Percentiles rank a stretch among this genome's conserved stretches.
Conservation (phyloP, 2,113 vertebrate species). For the Semicossyphus pulcher region DNA sequence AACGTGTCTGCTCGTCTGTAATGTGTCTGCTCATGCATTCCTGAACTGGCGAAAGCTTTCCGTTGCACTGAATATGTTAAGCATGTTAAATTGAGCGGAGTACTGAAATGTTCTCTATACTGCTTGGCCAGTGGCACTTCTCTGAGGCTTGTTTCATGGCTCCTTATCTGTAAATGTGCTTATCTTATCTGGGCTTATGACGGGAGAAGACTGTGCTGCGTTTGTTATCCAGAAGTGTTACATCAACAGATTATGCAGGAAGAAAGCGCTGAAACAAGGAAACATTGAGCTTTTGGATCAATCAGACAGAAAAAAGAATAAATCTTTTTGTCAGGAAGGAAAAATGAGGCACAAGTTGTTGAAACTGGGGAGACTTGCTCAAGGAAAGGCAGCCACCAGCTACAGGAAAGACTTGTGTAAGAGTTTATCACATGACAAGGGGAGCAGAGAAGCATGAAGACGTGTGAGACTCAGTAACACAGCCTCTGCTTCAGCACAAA, state of each 20-base stretch:
- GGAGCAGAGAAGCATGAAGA: not conserved
- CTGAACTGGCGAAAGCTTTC: constrained; percentile 42
- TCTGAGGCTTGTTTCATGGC: constrained; percentile 25
- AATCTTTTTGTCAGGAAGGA: constrained; percentile 16
- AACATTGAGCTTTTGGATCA: not conserved
- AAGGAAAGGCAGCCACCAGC: not conserved
- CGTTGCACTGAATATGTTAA: constrained; percentile 47
- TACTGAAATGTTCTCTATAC: constrained; percentile 30
- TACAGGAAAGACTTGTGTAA: not conserved
- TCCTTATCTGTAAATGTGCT: constrained; percentile 48
- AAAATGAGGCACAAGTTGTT: constrained; percentile 40
- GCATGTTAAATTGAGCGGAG: constrained; percentile 58
- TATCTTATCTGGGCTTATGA: constrained; percentile 44
- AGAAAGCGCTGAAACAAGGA: constrained; percentile 5
- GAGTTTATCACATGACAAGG: not conserved
- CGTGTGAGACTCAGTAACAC: not conserved
- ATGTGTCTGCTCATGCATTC: constrained; percentile 55
- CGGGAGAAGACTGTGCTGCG: constrained; percentile 15
- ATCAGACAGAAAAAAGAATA: not conserved
- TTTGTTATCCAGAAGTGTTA: constrained; percentile 37
- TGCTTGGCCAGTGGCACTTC: constrained; percentile 45
- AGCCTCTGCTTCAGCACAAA: constrained; percentile 42
- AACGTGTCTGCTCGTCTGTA: constrained; percentile 35
- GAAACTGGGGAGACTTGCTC: constrained; percentile 6
- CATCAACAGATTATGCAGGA: constrained; percentile 33